Evolutionary conservation across 2,888 invertebrate genomes (phyloP).

Genomic region (Drosophila dives): DNA sequence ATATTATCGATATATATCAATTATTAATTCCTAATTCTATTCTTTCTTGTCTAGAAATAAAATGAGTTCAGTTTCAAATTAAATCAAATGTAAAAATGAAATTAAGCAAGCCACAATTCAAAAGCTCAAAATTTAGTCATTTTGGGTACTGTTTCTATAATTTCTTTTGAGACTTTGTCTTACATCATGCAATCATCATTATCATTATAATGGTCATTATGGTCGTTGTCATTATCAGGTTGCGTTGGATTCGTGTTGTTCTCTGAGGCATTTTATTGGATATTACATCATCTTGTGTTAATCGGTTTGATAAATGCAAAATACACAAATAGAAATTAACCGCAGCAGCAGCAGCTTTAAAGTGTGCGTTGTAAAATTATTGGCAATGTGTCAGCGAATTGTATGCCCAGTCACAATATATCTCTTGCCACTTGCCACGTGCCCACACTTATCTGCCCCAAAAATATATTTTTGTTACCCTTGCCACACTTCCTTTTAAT

Average conservation of each 20-base stretch:
- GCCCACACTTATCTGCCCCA: background rate
- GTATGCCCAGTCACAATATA: slow-evolving; percentile 9
- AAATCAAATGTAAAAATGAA: background rate
- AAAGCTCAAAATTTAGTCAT: slow-evolving; percentile 8
- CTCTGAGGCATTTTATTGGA: slow-evolving; percentile 38
- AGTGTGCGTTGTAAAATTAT: slow-evolving; percentile 56
- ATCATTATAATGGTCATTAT: background rate
- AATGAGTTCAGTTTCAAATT: background rate
- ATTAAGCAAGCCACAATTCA: background rate
- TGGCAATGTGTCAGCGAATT: slow-evolving; percentile 65
- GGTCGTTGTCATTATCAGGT: slow-evolving; percentile 2
- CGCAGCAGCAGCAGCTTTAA: slow-evolving; percentile 1
- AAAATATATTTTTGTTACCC: background rate
- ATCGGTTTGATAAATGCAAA: slow-evolving; percentile 48
- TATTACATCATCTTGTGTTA: slow-evolving; percentile 67
- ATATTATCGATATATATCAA: background rate
- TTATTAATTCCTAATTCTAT: too few relatives aligned
- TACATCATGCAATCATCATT: slow-evolving; percentile 33
- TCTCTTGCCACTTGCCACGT: background rate
- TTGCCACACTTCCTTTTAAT: background rate
- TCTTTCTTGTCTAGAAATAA: background rate
- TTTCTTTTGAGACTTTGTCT: slow-evolving; percentile 16
- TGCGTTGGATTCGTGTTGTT: slow-evolving; percentile 6
- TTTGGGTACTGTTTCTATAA: slow-evolving; percentile 12
- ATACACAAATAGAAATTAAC: slow-evolving; percentile 46